Base-by-base conservation (phyloP, 1,140 invertebrate genomes). In the Eueides isabella region DNA sequence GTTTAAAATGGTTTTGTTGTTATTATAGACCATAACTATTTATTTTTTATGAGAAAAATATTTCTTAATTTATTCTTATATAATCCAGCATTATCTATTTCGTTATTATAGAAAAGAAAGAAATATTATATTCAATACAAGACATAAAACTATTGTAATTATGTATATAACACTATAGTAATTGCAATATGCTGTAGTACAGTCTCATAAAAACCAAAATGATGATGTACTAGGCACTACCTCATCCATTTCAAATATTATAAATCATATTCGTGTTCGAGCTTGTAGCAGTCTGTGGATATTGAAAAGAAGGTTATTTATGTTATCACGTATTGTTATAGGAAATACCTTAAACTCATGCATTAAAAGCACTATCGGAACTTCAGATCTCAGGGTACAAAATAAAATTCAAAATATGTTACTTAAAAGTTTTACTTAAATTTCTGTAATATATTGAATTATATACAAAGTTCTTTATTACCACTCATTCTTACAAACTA, bases 351-450 rank as follows among this genome's bases (percentile, higher is more conserved):
- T 75, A 55, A 48, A 28, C 38, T n/a, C 44, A 61, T 55, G 55
- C 16, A 66, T 29, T 68, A 61, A 19, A 62, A 55, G n/a, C n/a
- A 26, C 19, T 68, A 69, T 67, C 31, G 75, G 76, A 76, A 86
- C 82, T 92, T 93, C 91, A 92, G 89, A 90, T 90, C 88, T 90
- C 86, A 85, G 84, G 85, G 80, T 78, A 64, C 41, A 72, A 88
- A 92, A 91, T 88, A 88, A 89, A 92, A 89, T 85, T 80, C 89
- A 85, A 76, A 73, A 82, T 89, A 84, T 90, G 76, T 90, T 90
- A 91, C 87, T 92, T 92, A 90, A 91, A 91, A 92, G 85, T 87
- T 93, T 93, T 92, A 93, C 91, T 92, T 92, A 92, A 85, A 84
- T 83, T 88, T 86, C 84, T 86, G 86, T 90, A 89, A 88, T 92